Evolutionary conservation across 2,113 vertebrate species (phyloP), one percentile per base, ranked within the genome.

Genomic region (Rhabdornis inornatus): DNA sequence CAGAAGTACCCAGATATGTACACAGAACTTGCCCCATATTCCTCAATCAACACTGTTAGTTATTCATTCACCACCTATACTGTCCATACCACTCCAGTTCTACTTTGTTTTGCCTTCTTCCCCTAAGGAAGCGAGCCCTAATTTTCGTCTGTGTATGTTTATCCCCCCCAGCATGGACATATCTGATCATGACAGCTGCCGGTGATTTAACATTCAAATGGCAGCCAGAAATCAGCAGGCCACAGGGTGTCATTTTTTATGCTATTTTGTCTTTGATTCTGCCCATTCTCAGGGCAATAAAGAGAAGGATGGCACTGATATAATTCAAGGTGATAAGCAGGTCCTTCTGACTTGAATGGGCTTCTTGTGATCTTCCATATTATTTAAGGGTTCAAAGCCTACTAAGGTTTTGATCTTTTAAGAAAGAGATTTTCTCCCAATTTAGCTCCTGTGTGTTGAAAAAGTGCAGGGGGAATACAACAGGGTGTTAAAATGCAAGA

Each of bases 331-430:
- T 77, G 91, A 95, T 94, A 81, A 95, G 86, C 87, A 94, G 78
- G 77, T 90, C 70, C 82, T 87, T 79, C 87, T 91, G 70, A 82
- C 81, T 80, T 87, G 87, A 95, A 87, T 68, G 63, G 45, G 59
- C 45, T 92, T 94, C 95, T 89, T 95, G 78, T 95, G 87, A 85
- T 95, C 93, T 95, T 92, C 93, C 66, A 77, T 94, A 87, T 87
- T 85, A 95, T 91, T 95, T 94, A 85, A 90, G 59, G 31, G 20
- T 89, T 95, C 83, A 88, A 93, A 90, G 90, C 68, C 79, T 66
- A 13, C 75, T 56, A 74, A 81, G 56, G 47, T 94, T 95, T 92
- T 95, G 80, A 68, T 95, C 89, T 94, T 95, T 76, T 76, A 87
- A 75, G 83, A 61, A 79, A 82, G 65, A 45, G 15, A 15, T 85